phyloP scores from a whole-genome alignment of 2,797 vertebrate species.

The Myotis pilosus region DNA sequence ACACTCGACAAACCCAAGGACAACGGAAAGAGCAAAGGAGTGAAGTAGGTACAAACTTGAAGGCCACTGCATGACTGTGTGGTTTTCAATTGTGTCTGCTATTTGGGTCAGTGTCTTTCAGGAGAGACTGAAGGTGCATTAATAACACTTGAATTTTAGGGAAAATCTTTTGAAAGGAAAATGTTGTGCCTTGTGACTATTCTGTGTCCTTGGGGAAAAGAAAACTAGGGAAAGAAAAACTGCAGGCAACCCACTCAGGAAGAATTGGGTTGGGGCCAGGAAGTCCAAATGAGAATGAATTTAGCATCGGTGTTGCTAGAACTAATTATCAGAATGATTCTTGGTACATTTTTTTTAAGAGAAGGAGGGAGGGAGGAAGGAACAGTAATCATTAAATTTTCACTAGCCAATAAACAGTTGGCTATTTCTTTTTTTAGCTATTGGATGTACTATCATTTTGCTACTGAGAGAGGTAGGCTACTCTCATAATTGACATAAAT shows the following conservation, averaged over 20 bases:
- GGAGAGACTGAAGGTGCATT: constrained; percentile 4
- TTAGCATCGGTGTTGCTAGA: not conserved
- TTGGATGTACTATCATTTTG: not conserved
- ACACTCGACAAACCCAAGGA: not conserved
- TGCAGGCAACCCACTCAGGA: not conserved
- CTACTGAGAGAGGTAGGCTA: not conserved
- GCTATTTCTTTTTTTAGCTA: not conserved
- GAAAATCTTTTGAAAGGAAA: constrained; percentile 60
- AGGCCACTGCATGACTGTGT: not conserved
- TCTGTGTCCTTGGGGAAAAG: constrained; percentile 48
- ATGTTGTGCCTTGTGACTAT: constrained; percentile 47
- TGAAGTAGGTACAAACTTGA: not conserved
- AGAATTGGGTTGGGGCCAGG: constrained; percentile 36
- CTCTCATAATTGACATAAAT: not conserved
- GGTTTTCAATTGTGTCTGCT: constrained; percentile 19
- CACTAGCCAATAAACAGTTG: not conserved
- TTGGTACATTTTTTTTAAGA: not conserved
- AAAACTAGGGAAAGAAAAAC: constrained; percentile 13
- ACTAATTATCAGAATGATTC: constrained; percentile 38
- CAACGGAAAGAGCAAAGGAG: not conserved
- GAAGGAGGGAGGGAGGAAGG: not conserved
- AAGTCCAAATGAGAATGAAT: constrained; percentile 59
- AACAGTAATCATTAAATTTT: not conserved
- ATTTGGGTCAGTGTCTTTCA: constrained; percentile 53
- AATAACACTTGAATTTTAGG: constrained; percentile 65